These are phyloP conservation scores for Metopolophium dirhodum DNA, from an alignment of 1,140 invertebrate genomes.

Conservation along the genomic window DNA sequence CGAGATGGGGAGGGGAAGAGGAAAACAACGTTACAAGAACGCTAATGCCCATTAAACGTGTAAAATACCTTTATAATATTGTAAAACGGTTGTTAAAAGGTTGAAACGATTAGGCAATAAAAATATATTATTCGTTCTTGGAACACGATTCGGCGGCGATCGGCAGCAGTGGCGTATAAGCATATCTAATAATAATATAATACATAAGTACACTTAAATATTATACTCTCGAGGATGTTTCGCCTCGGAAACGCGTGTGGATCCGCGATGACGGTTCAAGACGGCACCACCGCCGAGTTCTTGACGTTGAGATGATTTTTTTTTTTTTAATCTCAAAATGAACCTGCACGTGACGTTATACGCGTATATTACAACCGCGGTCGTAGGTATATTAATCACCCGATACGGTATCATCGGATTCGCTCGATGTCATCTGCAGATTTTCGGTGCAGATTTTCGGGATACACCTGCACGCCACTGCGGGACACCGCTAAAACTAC, in stretches of 20 bases:
- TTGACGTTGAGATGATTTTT: background rate
- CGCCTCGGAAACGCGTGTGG: background rate
- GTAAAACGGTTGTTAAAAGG: slow-evolving; percentile 8
- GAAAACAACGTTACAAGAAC: background rate
- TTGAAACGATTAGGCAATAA: background rate
- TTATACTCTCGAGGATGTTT: background rate
- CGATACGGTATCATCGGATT: too few relatives aligned
- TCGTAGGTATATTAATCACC: background rate
- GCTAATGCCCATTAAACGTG: background rate
- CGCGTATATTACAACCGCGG: background rate
- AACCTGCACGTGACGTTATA: background rate
- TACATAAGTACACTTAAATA: background rate
- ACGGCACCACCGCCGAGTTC: too few relatives aligned
- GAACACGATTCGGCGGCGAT: background rate
- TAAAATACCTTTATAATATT: background rate
- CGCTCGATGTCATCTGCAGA: background rate
- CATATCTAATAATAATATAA: background rate
- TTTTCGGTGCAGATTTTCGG: background rate
- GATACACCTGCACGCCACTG: background rate
- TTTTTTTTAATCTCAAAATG: background rate
- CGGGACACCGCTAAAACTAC: background rate
- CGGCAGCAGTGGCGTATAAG: background rate
- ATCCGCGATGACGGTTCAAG: background rate
- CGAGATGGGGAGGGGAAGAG: background rate
- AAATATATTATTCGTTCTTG: background rate